Percentiles rank a stretch among this genome's conserved stretches.
phyloP scores from a whole-genome alignment of 2,888 invertebrate species.

The Melieria crassipennis region DNA sequence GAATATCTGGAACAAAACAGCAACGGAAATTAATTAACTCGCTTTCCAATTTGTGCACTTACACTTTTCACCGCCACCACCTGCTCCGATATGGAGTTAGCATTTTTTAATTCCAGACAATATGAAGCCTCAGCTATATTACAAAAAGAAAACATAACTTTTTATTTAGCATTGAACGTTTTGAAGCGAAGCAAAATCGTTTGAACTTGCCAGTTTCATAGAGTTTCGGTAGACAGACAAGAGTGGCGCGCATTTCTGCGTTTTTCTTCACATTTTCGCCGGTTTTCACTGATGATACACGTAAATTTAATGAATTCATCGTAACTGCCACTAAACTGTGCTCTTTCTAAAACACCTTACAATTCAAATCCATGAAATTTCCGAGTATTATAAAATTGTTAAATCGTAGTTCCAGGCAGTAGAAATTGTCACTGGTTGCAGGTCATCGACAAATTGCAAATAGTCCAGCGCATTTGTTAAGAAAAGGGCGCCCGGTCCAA shows the following conservation, averaged over 20 bases:
- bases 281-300: constrained; percentile 53
- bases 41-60: constrained; percentile 17
- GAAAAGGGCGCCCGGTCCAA: no score
- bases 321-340: not conserved
- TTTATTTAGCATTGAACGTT: not conserved
- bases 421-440: no score
- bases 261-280: constrained; percentile 54
- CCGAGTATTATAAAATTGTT: not conserved
- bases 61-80: constrained; percentile 53
- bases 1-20: constrained; percentile 43
- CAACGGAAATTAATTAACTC: not conserved
- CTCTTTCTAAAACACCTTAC: not conserved
- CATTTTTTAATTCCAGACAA: constrained; percentile 48
- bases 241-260: constrained; percentile 50
- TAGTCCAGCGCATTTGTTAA: no score
- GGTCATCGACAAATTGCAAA: no score
- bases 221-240: constrained; percentile 48
- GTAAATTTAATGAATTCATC: constrained; percentile 55
- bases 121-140: constrained; percentile 44
- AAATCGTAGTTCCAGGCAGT: no score
- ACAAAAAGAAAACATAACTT: constrained; percentile 19
- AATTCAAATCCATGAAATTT: not conserved
- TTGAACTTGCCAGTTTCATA: constrained; percentile 46
- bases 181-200: not conserved
- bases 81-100: constrained; percentile 52